Base-by-base conservation (phyloP, 2,888 invertebrate genomes). In the Clistopyga incitator region DNA sequence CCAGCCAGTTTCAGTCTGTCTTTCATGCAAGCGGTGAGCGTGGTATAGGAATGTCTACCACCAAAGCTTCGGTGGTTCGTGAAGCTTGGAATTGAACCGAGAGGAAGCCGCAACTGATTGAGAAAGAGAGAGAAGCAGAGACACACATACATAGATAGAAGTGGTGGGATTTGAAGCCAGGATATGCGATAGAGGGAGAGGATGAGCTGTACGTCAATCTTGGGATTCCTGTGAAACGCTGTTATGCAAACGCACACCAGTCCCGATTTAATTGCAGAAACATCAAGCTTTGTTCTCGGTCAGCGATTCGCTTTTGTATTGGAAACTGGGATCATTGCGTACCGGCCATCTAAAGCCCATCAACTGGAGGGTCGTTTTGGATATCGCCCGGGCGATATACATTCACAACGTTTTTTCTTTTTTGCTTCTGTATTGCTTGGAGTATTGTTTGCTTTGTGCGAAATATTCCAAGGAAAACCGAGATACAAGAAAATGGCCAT, bases 221-320 rank as follows among this genome's bases (percentile, higher is more conserved):
- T 88, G 89, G 89, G 88, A 89, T 90, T 88, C 88, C 86, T 82
- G 84, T 87, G 87, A 88, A 90, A 91, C 87, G 86, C 88, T 87
- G 87, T 89, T 90, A 90, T 88, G 86, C 68, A 61, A 45, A 8
- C 52, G 54, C 52, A 42, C 13, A 34, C 15, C 52, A 61, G 68
- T 42, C 59, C 50, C 61, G 18, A 38, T 64, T 78, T 64, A 8
- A 82, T 78, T 74, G 59, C 11, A 18, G 25, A 70, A 65, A 71
- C 34, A 25, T 54, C 34, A 65, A 65, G 29, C 56, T 42, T 50
- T 38, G 61, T 25, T 45, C 25, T 71, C 54, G 52, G n/a, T 56
- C 20, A 20, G 13, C 64, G 38, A 59, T 64, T 18, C 23, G 18
- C 67, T 56, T 15, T 18, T 74, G 11, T 64, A 71, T 59, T 61